phyloP scores from a whole-genome alignment of 1,140 invertebrate genomes.

The Diprion similis region DNA sequence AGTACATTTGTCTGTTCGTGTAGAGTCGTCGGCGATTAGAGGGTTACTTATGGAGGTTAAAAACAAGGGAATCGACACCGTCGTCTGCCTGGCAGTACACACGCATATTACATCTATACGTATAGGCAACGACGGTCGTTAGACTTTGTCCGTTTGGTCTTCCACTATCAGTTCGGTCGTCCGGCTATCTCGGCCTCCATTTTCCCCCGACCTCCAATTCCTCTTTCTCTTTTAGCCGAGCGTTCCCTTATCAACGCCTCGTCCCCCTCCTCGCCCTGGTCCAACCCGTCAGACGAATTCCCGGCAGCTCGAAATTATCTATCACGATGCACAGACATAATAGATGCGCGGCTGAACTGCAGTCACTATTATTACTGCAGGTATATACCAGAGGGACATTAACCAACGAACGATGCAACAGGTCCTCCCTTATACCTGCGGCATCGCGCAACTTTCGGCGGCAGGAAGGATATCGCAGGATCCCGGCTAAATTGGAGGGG shows the following conservation, averaged over 20 bases:
- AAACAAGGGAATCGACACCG: conserved; percentile 10
- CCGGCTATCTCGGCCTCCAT: neutral
- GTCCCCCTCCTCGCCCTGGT: conserved; percentile 5
- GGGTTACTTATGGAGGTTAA: conserved; percentile 9
- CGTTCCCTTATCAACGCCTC: conserved; percentile 1
- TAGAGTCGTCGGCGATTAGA: conserved; percentile 13
- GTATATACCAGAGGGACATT: too few relatives aligned
- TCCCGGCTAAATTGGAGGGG: neutral
- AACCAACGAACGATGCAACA: too few relatives aligned
- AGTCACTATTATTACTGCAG: too few relatives aligned
- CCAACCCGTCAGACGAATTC: conserved; percentile 4
- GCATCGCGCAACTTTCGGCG: neutral
- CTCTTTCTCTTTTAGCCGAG: neutral
- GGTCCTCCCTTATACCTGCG: too few relatives aligned
- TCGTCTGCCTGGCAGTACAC: neutral
- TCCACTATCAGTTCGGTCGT: neutral
- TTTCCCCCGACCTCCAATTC: conserved; percentile 8
- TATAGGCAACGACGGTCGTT: neutral
- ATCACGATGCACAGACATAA: too few relatives aligned
- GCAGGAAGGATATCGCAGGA: neutral
- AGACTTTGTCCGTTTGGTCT: neutral
- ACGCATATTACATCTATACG: too few relatives aligned
- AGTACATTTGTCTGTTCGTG: conserved; percentile 1
- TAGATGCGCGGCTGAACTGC: too few relatives aligned
- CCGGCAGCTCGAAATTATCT: neutral